Percentiles rank a stretch among this genome's conserved stretches.
phyloP scores from a whole-genome alignment of 2,797 vertebrate genomes.

The Chaetodon trifasciatus region DNA sequence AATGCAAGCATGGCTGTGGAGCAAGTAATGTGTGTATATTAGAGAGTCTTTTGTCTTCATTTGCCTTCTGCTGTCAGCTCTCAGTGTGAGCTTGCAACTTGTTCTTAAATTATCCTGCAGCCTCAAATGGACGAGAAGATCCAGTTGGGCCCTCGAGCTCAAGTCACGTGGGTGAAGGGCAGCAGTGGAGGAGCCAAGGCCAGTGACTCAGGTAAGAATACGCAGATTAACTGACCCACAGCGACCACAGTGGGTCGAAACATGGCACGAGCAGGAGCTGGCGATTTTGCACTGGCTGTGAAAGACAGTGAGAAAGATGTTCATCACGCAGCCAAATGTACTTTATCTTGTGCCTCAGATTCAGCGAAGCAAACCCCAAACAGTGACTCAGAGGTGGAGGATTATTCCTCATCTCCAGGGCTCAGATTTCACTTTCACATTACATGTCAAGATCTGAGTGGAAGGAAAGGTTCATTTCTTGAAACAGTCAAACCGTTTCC shows the following conservation, averaged over 20 bases:
- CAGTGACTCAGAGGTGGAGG: neutral
- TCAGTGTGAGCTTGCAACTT: neutral
- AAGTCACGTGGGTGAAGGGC: conserved; percentile 97
- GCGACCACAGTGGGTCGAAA: neutral
- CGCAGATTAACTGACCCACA: neutral
- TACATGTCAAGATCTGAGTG: neutral
- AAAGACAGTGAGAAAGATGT: neutral
- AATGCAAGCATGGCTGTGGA: neutral
- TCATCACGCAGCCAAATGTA: neutral
- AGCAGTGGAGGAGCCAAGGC: conserved; percentile 99
- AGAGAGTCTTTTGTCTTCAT: neutral
- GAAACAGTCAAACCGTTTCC: neutral
- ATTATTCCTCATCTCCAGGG: neutral
- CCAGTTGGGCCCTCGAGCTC: conserved; percentile 96
- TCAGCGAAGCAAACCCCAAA: neutral
- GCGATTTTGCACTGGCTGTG: too few relatives aligned
- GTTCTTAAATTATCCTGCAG: conserved; percentile 74
- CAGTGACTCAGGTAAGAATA: conserved; percentile 91
- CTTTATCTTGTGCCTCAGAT: neutral
- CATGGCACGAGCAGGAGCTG: neutral
- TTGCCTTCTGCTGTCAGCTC: neutral
- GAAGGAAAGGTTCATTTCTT: neutral
- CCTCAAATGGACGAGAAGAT: conserved; percentile 99
- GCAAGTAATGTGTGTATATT: neutral
- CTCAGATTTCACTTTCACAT: neutral